phyloP scores from a whole-genome alignment of 2,797 vertebrate species.

The Oceanodroma leucorhoa region DNA sequence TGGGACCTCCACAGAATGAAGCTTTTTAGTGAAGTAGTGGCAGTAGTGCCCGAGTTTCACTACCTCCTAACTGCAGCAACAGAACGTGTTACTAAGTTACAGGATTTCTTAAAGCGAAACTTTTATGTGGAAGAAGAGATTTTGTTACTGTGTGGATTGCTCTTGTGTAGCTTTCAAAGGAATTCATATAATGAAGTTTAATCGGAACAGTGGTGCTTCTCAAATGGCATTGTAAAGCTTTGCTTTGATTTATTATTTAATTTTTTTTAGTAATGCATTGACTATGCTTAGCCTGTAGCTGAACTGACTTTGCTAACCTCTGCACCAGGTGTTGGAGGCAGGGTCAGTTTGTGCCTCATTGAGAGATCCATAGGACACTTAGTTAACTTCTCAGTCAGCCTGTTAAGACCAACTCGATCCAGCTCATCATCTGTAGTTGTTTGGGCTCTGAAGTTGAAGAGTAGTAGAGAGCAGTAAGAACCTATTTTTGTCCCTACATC shows the following conservation, averaged over 20 bases:
- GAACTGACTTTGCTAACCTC: background rate
- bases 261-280: background rate
- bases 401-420: background rate
- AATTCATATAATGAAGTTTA: background rate
- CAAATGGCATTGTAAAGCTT: background rate
- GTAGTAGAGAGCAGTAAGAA: conserved; percentile 19
- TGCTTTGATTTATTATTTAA: background rate
- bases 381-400: background rate
- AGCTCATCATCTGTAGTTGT: background rate
- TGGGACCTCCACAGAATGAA: background rate
- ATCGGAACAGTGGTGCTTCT: background rate
- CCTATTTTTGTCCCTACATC: background rate
- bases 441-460: background rate
- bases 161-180: background rate
- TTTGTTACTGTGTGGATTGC: background rate
- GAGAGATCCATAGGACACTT: background rate
- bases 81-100: background rate
- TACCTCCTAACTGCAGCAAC: conserved; percentile 25
- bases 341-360: background rate
- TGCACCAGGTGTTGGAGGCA: background rate
- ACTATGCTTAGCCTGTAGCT: background rate
- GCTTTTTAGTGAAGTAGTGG: conserved; percentile 26
- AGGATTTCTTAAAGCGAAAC: conserved; percentile 29
- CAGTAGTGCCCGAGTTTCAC: conserved; percentile 31
- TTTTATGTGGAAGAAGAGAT: conserved; percentile 12